Evolutionary conservation across 2,797 vertebrate species (phyloP).

Genomic region (Lates japonicus): DNA sequence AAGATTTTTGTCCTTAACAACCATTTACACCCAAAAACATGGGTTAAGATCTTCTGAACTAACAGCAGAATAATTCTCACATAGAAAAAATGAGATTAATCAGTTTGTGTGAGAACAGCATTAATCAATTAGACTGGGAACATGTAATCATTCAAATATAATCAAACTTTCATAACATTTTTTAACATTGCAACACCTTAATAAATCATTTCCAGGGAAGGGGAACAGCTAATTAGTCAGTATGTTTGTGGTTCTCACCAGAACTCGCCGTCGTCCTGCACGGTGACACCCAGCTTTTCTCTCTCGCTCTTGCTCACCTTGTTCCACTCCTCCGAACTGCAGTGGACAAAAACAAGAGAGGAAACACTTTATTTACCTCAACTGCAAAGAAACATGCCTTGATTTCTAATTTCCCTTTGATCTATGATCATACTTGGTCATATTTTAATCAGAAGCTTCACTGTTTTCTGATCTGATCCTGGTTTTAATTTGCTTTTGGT

Average conservation of each 20-base stretch:
- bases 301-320: slow-evolving; percentile 96
- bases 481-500: too few relatives aligned
- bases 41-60: too few relatives aligned
- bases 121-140: not conserved
- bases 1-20: too few relatives aligned
- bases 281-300: slow-evolving; percentile 95
- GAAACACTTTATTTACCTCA: slow-evolving; percentile 4
- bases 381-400: not conserved
- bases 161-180: not conserved
- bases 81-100: too few relatives aligned
- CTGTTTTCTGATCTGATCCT: not conserved
- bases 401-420: not conserved
- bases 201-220: not conserved
- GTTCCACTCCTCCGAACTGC: slow-evolving; percentile 97
- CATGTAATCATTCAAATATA: not conserved
- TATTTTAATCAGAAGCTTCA: not conserved
- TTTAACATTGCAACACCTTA: not conserved
- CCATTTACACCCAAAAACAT: too few relatives aligned
- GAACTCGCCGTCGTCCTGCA: slow-evolving; percentile 97
- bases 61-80: too few relatives aligned
- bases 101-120: too few relatives aligned
- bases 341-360: slow-evolving; percentile 16
- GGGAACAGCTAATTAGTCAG: not conserved
- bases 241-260: slow-evolving; percentile 85
- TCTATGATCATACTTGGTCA: not conserved